Evolutionary conservation across 2,888 invertebrate genomes (phyloP), one percentile per base, ranked within the genome.

Genomic region (Macropis europaea): DNA sequence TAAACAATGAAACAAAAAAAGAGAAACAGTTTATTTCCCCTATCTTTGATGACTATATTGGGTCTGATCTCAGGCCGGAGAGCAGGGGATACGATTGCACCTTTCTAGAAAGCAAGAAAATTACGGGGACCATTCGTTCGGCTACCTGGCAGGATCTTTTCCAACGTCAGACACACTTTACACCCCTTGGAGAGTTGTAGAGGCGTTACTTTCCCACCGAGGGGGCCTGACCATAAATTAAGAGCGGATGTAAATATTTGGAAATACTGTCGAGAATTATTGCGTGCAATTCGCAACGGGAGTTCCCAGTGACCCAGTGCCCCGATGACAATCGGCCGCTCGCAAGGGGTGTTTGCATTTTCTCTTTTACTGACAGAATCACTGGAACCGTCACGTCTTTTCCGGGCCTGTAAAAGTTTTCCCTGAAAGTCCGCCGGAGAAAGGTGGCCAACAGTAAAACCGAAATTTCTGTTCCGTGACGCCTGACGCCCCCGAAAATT

Each of bases 281-380:
- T 79, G 80, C 80, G 76, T 80, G 83, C 83, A 80, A 82, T 84
- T 83, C 64, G 60, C 74, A 71, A 76, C 79, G 73, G 78, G 61
- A 80, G 66, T 79, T 50, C 59, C 70, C 53, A 38, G 62, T 81
- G 79, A 82, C 82, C 82, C 81, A 84, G 43, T 82, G 77, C 76
- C 76, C 79, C 74, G 47, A 52, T 22, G 61, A 60, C 64, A 54
- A 61, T 57, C 53, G 9, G 22, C 54, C 32, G 1, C 1, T 34
- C 36, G 36, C 50, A 56, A 34, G 45, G 50, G 48, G 48, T 67
- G 61, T 34, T 52, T 13, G 17, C 36, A 11, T 50, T 77, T 70
- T 63, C 60, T 53, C 73, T 73, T 69, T 76, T 56, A 60, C 40
- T 2, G 30, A 32, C 7, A 36, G 26, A 72, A 63, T 54, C 48